Evolutionary conservation across 2,888 invertebrate genomes (phyloP), one percentile per base, ranked within the genome.

Genomic region (Andrena minutula): DNA sequence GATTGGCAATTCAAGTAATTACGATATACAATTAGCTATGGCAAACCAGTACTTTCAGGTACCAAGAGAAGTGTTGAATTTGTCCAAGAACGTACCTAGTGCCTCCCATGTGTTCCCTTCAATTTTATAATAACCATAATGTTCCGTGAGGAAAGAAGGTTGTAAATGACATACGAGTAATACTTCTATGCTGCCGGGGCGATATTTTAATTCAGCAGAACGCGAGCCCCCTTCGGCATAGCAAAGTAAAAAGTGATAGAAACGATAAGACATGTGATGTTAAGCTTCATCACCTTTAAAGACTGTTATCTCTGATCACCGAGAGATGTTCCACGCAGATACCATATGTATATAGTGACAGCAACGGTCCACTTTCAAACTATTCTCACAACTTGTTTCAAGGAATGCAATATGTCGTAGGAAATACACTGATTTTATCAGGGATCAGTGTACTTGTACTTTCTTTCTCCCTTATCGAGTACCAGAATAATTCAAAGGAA

Each of bases 21-120:
- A 47, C 49, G 7, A 56, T 16, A 70, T 32, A 53, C 20, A 32
- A 70, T 68, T 26, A 23, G 71, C 61, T 49, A 30, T 72, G 81
- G 79, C 74, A 75, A 26, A 30, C 23, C 53, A n/a, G 5, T 23
- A 58, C 61, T 69, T 60, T 73, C 69, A 73, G 60, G 61, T 79
- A 76, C 61, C 61, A 5, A 35, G 41, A 56, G 49, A 68, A 58
- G 65, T 72, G 76, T 60, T 51, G 30, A 16, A 76, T 65, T 66
- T 65, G 32, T 61, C 60, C 7, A 30, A 65, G 51, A 71, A 28
- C 53, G 4, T 35, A 47, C 26, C 20, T 5, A 12, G 2, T 30
- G 47, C 2, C 2, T 41, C 41, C 10, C 58, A 64, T 23, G 12
- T 26, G 35, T 58, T 78, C 8, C 32, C 49, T 28, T 69, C 23